Percentiles rank a stretch among this genome's conserved stretches.
Conservation (phyloP, 1,140 invertebrate species). For the Aporrectodea caliginosa region DNA sequence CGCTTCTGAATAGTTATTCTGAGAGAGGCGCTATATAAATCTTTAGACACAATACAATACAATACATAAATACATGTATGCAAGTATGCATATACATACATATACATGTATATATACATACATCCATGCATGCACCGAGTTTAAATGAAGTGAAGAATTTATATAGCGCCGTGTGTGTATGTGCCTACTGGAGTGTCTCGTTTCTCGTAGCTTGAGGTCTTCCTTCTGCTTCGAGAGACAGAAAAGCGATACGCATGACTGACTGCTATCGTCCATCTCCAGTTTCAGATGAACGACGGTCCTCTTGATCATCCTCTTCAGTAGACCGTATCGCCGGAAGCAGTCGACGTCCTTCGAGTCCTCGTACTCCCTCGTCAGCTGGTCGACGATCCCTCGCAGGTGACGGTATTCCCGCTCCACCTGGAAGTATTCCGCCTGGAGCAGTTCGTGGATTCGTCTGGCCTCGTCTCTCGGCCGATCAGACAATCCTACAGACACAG, state of each 20-base stretch:
- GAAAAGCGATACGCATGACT: slow-evolving; percentile 25
- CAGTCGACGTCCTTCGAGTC: slow-evolving; percentile 45
- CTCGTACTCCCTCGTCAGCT: slow-evolving; percentile 43
- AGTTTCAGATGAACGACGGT: slow-evolving; percentile 45
- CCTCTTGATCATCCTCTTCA: slow-evolving; percentile 46
- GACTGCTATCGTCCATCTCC: slow-evolving; percentile 38
- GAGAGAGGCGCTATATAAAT: too few relatives aligned
- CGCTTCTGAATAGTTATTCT: too few relatives aligned
- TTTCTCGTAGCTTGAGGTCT: slow-evolving; percentile 36
- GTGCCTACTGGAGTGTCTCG: slow-evolving; percentile 39
- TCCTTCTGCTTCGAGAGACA: slow-evolving; percentile 37
- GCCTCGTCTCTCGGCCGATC: not conserved
- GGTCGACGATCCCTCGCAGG: slow-evolving; percentile 40
- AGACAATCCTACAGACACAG: too few relatives aligned
- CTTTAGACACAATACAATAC: too few relatives aligned
- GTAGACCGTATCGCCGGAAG: slow-evolving; percentile 40
- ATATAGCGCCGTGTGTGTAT: too few relatives aligned
- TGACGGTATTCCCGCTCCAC: not conserved
- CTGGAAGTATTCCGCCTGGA: not conserved
- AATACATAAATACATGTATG: too few relatives aligned
- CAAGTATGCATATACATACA: too few relatives aligned
- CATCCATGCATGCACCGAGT: too few relatives aligned
- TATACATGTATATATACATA: too few relatives aligned
- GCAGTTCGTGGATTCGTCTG: not conserved
- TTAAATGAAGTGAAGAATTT: too few relatives aligned